phyloP scores from a whole-genome alignment of 2,113 vertebrate genomes.

The Cygnus buccinator region DNA sequence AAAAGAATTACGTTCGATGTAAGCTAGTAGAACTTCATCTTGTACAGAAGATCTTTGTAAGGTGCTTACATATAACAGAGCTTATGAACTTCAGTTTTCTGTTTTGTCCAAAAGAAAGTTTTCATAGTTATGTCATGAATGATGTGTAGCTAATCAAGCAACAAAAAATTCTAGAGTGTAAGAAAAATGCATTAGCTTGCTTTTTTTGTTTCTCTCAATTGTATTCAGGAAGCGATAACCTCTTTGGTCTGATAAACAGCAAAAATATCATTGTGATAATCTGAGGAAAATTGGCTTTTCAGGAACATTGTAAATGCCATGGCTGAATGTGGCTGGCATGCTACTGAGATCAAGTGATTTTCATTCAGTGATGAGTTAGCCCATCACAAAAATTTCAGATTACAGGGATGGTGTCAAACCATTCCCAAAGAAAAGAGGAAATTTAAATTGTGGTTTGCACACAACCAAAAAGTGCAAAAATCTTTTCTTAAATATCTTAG shows the following conservation, averaged over 20 bases:
- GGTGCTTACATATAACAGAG: not conserved
- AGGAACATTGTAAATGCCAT: not conserved
- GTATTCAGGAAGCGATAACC: not conserved
- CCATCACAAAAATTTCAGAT: not conserved
- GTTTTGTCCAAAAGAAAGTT: not conserved
- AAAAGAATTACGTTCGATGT: not conserved
- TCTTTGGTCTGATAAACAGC: not conserved
- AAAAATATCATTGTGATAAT: not conserved
- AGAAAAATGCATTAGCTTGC: not conserved
- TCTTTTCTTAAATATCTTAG: not conserved
- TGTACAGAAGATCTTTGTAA: not conserved
- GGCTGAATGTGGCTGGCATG: not conserved
- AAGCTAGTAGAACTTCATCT: not conserved
- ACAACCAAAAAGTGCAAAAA: not conserved
- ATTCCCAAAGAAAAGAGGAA: not conserved
- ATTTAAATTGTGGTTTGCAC: not conserved
- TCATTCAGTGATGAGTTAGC: not conserved
- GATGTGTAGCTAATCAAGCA: not conserved
- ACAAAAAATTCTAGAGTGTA: not conserved
- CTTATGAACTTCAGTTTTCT: not conserved
- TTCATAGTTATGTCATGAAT: not conserved
- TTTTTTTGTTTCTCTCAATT: not conserved
- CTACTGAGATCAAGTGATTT: not conserved
- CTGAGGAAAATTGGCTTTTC: not conserved
- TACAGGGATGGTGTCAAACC: not conserved